Evolutionary conservation across 2,797 vertebrate species (phyloP).

Genomic region (Falco concolor): DNA sequence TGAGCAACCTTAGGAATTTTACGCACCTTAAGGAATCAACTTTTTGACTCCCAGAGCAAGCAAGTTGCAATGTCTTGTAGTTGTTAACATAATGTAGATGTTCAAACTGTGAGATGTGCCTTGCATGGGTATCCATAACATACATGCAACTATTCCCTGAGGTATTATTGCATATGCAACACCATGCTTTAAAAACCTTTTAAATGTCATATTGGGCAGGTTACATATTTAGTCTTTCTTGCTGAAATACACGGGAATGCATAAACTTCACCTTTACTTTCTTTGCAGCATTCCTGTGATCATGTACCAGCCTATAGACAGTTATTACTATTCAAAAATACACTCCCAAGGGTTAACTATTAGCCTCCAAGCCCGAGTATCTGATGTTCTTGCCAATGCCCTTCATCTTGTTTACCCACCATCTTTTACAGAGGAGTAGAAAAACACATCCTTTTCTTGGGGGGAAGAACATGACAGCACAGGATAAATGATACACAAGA

Average conservation of each 20-base stretch:
- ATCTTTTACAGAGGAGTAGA: not conserved
- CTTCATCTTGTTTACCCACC: not conserved
- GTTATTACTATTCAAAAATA: not conserved
- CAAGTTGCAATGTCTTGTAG: not conserved
- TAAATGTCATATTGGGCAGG: not conserved
- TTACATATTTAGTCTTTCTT: not conserved
- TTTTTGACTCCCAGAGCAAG: not conserved
- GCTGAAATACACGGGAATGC: not conserved
- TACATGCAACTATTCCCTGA: not conserved
- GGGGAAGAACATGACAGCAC: not conserved
- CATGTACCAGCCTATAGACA: not conserved
- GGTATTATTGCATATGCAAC: not conserved
- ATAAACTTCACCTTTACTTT: not conserved
- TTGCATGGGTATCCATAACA: not conserved
- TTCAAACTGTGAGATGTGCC: not conserved
- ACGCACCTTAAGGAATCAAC: not conserved
- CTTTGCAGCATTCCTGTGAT: not conserved
- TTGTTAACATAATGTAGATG: not conserved
- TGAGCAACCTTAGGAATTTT: not conserved
- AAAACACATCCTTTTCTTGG: not conserved
- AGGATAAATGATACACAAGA: not conserved
- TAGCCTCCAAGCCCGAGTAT: not conserved
- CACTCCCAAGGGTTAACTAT: not conserved
- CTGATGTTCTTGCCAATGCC: not conserved
- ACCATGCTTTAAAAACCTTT: not conserved